Conservation (phyloP, 2,888 invertebrate species). For the Lumbricus terrestris region DNA sequence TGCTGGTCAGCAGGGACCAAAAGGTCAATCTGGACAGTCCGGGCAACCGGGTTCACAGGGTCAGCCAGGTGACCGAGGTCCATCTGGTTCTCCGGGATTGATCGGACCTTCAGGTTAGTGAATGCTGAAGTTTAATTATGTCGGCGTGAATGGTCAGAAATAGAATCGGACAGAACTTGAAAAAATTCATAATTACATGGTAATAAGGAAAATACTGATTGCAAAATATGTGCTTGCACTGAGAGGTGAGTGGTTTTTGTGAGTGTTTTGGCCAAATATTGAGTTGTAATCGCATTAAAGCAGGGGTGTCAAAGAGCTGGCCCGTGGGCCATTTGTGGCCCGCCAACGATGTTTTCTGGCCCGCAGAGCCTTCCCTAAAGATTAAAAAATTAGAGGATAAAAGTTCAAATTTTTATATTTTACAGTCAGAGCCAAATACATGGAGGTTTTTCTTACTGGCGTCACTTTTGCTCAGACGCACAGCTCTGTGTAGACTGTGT, state of each 20-base stretch:
- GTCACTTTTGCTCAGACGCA: no score
- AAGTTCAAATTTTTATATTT: no score
- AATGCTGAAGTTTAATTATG: slow-evolving; percentile 17
- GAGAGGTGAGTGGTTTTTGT: neutral
- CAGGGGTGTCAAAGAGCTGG: no score
- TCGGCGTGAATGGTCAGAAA: neutral
- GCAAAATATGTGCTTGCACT: neutral
- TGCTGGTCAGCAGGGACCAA: slow-evolving; percentile 24
- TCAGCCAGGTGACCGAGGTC: slow-evolving; percentile 26
- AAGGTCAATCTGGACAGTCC: slow-evolving; percentile 21
- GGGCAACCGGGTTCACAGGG: slow-evolving; percentile 46
- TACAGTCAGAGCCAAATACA: no score
- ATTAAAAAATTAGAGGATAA: no score
- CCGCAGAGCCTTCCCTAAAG: no score
- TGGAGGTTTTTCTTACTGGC: no score
- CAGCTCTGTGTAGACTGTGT: no score
- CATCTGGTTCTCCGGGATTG: slow-evolving; percentile 13
- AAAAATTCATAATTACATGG: neutral
- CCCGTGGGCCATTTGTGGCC: no score
- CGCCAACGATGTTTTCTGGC: no score
- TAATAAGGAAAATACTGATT: neutral
- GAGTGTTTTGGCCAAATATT: neutral
- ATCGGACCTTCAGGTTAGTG: slow-evolving; percentile 25
- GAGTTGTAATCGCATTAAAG: neutral
- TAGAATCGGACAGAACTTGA: neutral